These are phyloP conservation scores for Trogon surrucura DNA, from an alignment of 2,113 vertebrate species.

Conservation along the genomic window DNA sequence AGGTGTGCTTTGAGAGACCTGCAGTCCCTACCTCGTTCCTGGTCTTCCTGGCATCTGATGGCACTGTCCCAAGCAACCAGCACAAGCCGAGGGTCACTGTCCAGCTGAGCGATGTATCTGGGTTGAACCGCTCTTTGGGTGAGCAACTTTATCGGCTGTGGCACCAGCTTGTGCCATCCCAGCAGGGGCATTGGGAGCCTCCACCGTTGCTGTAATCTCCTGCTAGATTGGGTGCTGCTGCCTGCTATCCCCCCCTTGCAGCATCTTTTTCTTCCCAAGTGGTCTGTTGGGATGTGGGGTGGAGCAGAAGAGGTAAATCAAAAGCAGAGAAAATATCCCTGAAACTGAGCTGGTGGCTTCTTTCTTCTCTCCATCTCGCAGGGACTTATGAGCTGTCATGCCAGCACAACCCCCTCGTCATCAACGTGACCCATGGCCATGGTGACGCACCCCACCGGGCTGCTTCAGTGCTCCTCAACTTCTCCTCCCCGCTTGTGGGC, in stretches of 20 bases:
- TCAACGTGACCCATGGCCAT: slow-evolving; percentile 80
- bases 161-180: not conserved
- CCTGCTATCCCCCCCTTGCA: too few species aligned
- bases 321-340: not conserved
- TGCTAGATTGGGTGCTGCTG: not conserved
- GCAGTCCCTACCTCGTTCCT: slow-evolving; percentile 85
- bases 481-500: slow-evolving; percentile 86
- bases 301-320: not conserved
- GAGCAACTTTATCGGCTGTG: slow-evolving; percentile 18
- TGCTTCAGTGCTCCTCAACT: slow-evolving; percentile 81
- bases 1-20: slow-evolving; percentile 89
- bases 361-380: slow-evolving; percentile 44
- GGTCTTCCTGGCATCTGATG: slow-evolving; percentile 88
- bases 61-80: slow-evolving; percentile 71
- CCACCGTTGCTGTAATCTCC: accelerated
- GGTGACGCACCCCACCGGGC: slow-evolving; percentile 68
- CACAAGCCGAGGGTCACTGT: slow-evolving; percentile 78
- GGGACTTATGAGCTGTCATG: slow-evolving; percentile 88
- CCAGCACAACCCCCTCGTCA: slow-evolving; percentile 84
- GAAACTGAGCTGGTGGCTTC: not conserved
- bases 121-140: slow-evolving; percentile 88
- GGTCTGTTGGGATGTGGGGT: not conserved
- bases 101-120: slow-evolving; percentile 79
- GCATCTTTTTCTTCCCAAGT: not conserved
- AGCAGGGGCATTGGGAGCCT: not conserved